Base-by-base conservation (phyloP, 2,797 vertebrate species). In the Peromyscus attwateri region DNA sequence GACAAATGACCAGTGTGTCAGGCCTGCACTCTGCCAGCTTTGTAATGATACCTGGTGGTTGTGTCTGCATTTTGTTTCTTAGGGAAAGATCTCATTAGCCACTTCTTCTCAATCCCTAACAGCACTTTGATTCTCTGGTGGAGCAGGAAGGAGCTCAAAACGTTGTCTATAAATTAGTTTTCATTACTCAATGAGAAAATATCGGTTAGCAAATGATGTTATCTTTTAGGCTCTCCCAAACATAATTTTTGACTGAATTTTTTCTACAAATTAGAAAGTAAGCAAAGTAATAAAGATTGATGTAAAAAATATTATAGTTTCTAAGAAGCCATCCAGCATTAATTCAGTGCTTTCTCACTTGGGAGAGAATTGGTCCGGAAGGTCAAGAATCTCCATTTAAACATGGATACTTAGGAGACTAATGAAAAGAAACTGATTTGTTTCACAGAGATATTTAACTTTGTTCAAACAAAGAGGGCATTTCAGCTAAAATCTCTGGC, bases 1-100 rank as follows among this genome's bases (percentile, higher is more conserved):
- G 27, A 73, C 3, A 2, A 3, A 4, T 1, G 9, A 1, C 1
- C 16, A 3, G 1, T 9, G 0, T 4, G 2, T n/a, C 40, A 9
- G 0, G 21, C 34, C 57, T 12, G 3, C 2, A 14, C 25, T 37
- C 75, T 23, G 25, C 2, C 19, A 11, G 6, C 27, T 17, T 60
- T 27, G 79, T 21, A 25, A 34, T 52, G 43, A 43, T 3, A 71
- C 16, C 16, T 60, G 84, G 60, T 11, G 52, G 43, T 37, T 60
- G 31, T 19, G 14, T 8, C 0, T 2, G 1, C 1, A 29, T 71
- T 21, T 84, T 66, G 1, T 77, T 82, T 92, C 52, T 40, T 37
- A n/a, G 4, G 21, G 64, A 21, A 80, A 57, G 29, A 31, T 4
- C 27, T 25, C 19, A 29, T 27, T 16, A 17, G 10, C 31, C n/a